phyloP scores from a whole-genome alignment of 2,113 vertebrate species.

The Macquaria australasica region DNA sequence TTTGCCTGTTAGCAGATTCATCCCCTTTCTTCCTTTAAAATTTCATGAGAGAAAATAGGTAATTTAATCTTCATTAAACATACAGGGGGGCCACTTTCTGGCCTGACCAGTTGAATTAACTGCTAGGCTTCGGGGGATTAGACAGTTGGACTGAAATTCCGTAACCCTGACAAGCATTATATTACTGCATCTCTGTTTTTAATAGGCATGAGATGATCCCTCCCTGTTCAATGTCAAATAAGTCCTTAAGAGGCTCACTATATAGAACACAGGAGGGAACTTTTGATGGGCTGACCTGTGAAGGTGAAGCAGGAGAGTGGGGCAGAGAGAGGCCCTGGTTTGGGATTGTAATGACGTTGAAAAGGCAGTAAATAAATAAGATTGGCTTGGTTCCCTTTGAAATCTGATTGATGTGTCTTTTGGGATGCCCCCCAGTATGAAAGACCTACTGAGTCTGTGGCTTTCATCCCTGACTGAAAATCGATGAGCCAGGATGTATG shows the following conservation, averaged over 20 bases:
- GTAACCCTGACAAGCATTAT: slow-evolving; percentile 74
- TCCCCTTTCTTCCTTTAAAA: slow-evolving; percentile 67
- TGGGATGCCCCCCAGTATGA: slow-evolving; percentile 78
- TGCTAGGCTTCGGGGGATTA: slow-evolving; percentile 67
- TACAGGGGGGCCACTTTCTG: slow-evolving; percentile 73
- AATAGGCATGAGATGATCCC: slow-evolving; percentile 67
- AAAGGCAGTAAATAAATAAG: slow-evolving; percentile 84
- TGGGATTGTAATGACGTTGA: slow-evolving; percentile 78
- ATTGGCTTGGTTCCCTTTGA: slow-evolving; percentile 76
- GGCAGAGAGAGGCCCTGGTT: slow-evolving; percentile 57
- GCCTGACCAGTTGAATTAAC: slow-evolving; percentile 77
- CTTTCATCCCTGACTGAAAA: slow-evolving; percentile 83
- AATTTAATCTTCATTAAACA: slow-evolving; percentile 86
- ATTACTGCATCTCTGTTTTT: slow-evolving; percentile 73
- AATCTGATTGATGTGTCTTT: slow-evolving; percentile 85
- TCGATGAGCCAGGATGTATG: slow-evolving; percentile 79
- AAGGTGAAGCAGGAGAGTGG: slow-evolving; percentile 73
- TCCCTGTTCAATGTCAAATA: slow-evolving; percentile 72
- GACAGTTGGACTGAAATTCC: slow-evolving; percentile 65
- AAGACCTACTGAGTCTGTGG: slow-evolving; percentile 81
- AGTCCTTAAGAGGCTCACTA: slow-evolving; percentile 60
- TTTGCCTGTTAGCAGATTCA: slow-evolving; percentile 70
- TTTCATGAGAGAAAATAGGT: slow-evolving; percentile 84
- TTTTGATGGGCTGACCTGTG: slow-evolving; percentile 77
- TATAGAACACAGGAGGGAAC: slow-evolving; percentile 56